Evolutionary conservation across 64 coral and sea anemone genomes (phyloP), one percentile per base, ranked within the genome.

Genomic region (Actinia tenebrosa): DNA sequence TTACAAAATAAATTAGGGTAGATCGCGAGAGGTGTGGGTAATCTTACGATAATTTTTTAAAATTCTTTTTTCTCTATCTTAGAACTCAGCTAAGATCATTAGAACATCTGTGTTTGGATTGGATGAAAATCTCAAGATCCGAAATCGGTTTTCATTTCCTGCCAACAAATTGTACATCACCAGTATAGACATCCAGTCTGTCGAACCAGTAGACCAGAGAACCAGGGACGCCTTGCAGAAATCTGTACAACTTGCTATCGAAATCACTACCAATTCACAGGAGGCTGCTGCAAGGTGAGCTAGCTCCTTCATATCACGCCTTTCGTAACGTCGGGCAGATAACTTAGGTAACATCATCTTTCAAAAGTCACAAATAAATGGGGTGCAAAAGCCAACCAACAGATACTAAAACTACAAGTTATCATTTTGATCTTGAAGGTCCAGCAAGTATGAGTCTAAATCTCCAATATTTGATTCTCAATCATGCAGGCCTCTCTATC

Each of bases 71-170:
- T 90, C 18, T 26, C 37, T 13, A 17, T 85, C 84, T 44, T 61
- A 99, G 97, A 99, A 99, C 80, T 99, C 97, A 37, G 97, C 97
- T 47, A 99, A 95, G 86, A 99, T 99, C 61, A 99, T 99, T 64
- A 88, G 97, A 64, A 91, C 97, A 25, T 99, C 97, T 9, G 97
- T 99, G 16, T 99, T 99, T 85, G 97, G 97, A 72, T 72, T 99
- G 66, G 97, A 99, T 71, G 97, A 99, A 45, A 99, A 95, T 69
- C 91, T 86, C 23, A 99, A 99, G 84, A 93, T 99, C 64, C 97
- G 97, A 16, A 95, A 87, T 75, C 92, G 91, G 23, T 95, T 99
- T 26, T 87, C 90, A 56, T 99, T 99, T 43, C 93, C 97, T 52
- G 93, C 97, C 50, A 99, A 99, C 64, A 95, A 89, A 52, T 69